Conservation (phyloP, 2,113 vertebrate genomes). For the Gymnobelideus leadbeateri region DNA sequence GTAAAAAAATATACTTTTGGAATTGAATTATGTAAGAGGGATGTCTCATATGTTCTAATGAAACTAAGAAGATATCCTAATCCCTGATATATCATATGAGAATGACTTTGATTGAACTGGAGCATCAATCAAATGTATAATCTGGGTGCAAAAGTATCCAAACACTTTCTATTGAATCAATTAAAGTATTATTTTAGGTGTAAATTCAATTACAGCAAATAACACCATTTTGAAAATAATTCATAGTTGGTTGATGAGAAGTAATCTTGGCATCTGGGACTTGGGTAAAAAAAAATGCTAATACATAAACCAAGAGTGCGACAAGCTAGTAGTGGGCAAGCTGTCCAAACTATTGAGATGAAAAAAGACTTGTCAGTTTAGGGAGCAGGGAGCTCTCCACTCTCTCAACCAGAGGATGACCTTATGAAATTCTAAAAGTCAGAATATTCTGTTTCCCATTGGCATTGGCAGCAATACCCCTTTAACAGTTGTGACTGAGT, state of each 20-base stretch:
- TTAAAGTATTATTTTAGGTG: background rate
- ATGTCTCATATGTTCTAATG: background rate
- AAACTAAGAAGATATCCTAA: background rate
- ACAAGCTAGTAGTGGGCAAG: background rate
- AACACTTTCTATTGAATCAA: background rate
- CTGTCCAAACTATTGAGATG: background rate
- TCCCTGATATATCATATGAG: background rate
- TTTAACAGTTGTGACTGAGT: background rate
- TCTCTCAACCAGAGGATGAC: background rate
- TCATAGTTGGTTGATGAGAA: background rate
- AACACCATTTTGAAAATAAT: background rate
- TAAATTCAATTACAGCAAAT: background rate
- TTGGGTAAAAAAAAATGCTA: background rate
- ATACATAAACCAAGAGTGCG: background rate
- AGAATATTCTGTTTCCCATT: background rate
- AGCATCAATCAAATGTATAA: background rate
- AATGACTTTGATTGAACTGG: background rate
- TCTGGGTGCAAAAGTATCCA: background rate
- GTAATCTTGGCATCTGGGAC: background rate
- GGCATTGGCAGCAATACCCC: background rate
- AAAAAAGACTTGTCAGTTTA: background rate
- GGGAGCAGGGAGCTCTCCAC: accelerated
- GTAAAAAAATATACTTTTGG: background rate
- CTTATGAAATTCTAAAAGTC: background rate
- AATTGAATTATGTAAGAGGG: background rate